Evolutionary conservation across 2,113 vertebrate species (phyloP), one percentile per base, ranked within the genome.

Genomic region (Platysteira castanea): DNA sequence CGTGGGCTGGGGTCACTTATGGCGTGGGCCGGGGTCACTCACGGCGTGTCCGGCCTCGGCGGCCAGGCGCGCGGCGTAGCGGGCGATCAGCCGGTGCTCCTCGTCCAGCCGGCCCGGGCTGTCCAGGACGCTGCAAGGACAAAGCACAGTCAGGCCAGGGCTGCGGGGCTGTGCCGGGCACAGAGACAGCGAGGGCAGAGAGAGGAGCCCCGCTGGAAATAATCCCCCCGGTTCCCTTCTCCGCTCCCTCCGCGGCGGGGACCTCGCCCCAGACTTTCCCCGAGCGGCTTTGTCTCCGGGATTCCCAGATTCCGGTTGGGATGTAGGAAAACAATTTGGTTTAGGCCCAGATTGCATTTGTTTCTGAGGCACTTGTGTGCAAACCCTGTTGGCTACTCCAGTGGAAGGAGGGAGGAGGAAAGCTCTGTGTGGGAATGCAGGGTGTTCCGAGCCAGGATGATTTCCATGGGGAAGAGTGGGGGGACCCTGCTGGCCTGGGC

Each of bases 61-160:
- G 17, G 99, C 99, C 95, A 99, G 95, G 23, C 99, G 98, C 12
- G 99, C 99, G 15, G 99, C 99, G 37, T 99, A 99, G 52, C 99
- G 97, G 69, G 99, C 99, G 37, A 99, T 99, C 57, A 99, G 98
- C 39, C 99, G 97, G 84, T 99, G 99, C 92, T 99, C 99, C 96
- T 99, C 99, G 12, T 99, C 99, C 87, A 99, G 97, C 53, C 99
- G 94, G 84, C 99, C 98, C 3, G 99, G 99, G 96, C 99, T 99
- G 94, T 99, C 99, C 97, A 99, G 97, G 92, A 98, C 98, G 35
- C 99, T 99, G 98, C 18, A 41, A 20, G 31, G 61, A 50, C 50
- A 28, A 0, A 22, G 18, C 33, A 42, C 33, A 26, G 56, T 11
- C 12, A 13, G 68, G 13, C 22, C 50, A 4, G 46, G 44, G 11